Conservation (phyloP, 2,113 vertebrate genomes). For the Todiramphus saurophagus region DNA sequence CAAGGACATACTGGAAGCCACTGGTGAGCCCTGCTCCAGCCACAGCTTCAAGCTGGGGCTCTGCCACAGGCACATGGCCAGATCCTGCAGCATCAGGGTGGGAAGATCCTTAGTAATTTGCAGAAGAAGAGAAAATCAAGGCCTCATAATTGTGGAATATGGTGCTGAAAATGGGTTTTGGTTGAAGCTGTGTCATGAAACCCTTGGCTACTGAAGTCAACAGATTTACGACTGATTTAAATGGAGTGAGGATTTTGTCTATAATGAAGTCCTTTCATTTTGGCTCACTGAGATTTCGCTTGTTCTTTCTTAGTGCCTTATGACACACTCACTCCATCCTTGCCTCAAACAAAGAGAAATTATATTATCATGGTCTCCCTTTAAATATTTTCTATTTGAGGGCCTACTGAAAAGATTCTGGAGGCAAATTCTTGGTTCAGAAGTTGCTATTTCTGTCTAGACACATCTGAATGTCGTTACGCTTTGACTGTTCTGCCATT, state of each 20-base stretch:
- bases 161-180: neutral
- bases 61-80: rapidly evolving
- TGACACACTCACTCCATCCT: constrained; percentile 53
- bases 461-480: constrained; percentile 44
- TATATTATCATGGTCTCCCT: constrained; percentile 30
- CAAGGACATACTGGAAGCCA: neutral
- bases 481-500: neutral
- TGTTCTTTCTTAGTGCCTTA: constrained; percentile 23
- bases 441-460: constrained; percentile 56
- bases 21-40: neutral
- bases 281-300: constrained; percentile 29
- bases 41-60: rapidly evolving
- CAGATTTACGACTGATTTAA: neutral
- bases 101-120: neutral
- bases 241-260: neutral
- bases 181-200: neutral
- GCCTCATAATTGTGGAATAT: neutral
- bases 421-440: constrained; percentile 47
- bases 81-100: neutral
- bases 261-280: constrained; percentile 51
- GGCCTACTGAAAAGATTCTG: constrained; percentile 38
- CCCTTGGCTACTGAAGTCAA: neutral
- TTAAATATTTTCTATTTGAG: constrained; percentile 48
- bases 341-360: constrained; percentile 55
- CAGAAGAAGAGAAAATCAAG: neutral